phyloP scores from a whole-genome alignment of 2,797 vertebrate species.

The Pempheris klunzingeri region DNA sequence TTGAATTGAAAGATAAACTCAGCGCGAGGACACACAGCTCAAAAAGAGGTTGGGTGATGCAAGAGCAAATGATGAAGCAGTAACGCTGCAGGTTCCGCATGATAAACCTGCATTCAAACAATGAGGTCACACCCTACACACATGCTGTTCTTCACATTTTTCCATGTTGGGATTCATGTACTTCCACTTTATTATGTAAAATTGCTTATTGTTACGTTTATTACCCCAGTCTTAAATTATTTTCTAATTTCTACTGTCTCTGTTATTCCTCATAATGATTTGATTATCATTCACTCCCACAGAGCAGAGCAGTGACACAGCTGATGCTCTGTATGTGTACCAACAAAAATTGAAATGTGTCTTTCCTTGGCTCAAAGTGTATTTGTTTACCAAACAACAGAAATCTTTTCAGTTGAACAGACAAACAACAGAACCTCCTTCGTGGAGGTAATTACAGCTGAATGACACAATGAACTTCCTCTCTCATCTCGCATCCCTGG shows the following conservation, averaged over 20 bases:
- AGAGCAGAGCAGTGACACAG: background rate
- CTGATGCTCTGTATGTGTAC: conserved; percentile 1
- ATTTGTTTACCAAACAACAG: conserved; percentile 46
- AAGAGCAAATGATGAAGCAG: conserved; percentile 57
- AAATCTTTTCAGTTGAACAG: conserved; percentile 23
- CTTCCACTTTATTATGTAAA: background rate
- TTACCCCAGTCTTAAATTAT: background rate
- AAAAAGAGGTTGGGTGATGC: conserved; percentile 62
- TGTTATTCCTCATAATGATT: background rate
- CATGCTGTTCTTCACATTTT: background rate
- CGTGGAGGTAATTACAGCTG: conserved; percentile 40
- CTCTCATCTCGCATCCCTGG: conserved; percentile 30
- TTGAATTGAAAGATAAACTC: too few relatives aligned
- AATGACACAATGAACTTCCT: conserved; percentile 38
- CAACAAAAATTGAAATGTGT: conserved; percentile 19
- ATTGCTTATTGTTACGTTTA: background rate
- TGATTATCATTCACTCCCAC: background rate
- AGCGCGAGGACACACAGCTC: conserved; percentile 10
- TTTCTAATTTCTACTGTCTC: background rate
- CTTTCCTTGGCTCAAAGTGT: conserved; percentile 3
- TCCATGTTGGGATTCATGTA: background rate
- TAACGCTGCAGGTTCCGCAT: conserved; percentile 64
- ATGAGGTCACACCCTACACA: conserved; percentile 42
- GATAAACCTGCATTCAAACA: conserved; percentile 45
- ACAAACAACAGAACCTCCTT: conserved; percentile 31